phyloP scores from a whole-genome alignment of 2,888 invertebrate genomes.

The Endomychus coccineus region DNA sequence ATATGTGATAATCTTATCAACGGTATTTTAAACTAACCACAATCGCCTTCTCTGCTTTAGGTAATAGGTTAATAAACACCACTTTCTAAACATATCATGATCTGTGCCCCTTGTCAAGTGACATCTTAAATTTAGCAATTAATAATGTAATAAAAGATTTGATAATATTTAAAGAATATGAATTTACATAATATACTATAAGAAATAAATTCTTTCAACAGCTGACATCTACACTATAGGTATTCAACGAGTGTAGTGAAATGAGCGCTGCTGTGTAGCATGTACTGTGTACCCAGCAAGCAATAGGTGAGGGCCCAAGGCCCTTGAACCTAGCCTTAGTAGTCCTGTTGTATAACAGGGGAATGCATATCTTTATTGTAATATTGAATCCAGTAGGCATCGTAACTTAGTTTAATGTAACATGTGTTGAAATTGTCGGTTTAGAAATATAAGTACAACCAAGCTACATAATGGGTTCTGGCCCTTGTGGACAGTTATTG shows the following conservation, averaged over 20 bases:
- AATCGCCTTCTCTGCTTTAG: constrained; percentile 51
- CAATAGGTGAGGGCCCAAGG: constrained; percentile 28
- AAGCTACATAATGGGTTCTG: constrained; percentile 15
- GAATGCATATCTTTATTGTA: constrained; percentile 45
- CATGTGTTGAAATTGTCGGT: constrained; percentile 43
- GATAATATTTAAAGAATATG: constrained; percentile 45
- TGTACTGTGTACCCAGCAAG: constrained; percentile 27
- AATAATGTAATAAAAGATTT: constrained; percentile 43
- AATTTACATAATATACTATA: constrained; percentile 36
- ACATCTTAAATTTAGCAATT: constrained; percentile 49
- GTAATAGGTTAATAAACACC: constrained; percentile 42
- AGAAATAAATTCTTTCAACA: constrained; percentile 14
- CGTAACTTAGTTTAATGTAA: constrained; percentile 42
- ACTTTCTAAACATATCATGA: constrained; percentile 72
- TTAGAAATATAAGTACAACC: constrained; percentile 40
- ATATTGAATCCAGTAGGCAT: constrained; percentile 38
- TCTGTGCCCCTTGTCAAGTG: constrained; percentile 68
- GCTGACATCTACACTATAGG: constrained; percentile 12
- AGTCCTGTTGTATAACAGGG: constrained; percentile 42
- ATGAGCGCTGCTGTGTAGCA: constrained; percentile 6
- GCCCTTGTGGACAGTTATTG: constrained; percentile 29
- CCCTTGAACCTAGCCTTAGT: constrained; percentile 39
- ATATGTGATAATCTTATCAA: constrained; percentile 42
- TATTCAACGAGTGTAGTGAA: constrained; percentile 4
- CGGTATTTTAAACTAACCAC: constrained; percentile 45